Evolutionary conservation across 2,113 vertebrate species (phyloP).

Genomic region (Oophaga pumilio): DNA sequence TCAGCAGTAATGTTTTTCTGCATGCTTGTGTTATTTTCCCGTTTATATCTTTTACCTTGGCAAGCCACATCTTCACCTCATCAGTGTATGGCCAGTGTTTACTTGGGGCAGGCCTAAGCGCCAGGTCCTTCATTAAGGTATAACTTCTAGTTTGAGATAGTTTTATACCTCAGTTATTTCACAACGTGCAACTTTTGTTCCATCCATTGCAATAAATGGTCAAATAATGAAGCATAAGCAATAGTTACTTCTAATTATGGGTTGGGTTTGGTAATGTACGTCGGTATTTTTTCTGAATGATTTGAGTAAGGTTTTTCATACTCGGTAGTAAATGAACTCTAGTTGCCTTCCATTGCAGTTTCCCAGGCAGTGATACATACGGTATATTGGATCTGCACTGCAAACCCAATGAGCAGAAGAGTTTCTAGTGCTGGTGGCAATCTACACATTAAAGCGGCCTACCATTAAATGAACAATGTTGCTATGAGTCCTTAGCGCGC

Average conservation of each 20-base stretch:
- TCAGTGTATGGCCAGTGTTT: conserved; percentile 13
- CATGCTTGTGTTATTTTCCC: conserved; percentile 47
- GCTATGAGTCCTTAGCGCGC: background rate
- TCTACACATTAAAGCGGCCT: background rate
- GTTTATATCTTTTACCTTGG: conserved; percentile 15
- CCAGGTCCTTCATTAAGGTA: background rate
- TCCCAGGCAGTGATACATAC: background rate
- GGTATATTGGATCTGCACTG: background rate
- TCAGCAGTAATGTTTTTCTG: conserved; percentile 5
- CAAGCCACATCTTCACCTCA: conserved; percentile 16
- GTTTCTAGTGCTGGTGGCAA: background rate
- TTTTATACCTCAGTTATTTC: background rate
- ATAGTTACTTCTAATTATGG: conserved; percentile 26
- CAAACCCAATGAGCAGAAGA: background rate
- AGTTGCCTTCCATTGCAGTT: conserved; percentile 3
- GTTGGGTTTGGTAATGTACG: conserved; percentile 6
- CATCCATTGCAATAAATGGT: conserved; percentile 40
- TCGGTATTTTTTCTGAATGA: background rate
- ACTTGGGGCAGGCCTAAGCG: background rate
- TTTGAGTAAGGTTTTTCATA: background rate
- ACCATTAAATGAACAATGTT: background rate
- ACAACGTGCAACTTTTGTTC: background rate
- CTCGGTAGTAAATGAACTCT: background rate
- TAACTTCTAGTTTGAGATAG: background rate
- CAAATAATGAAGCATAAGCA: conserved; percentile 29